Evolutionary conservation across 2,888 invertebrate genomes (phyloP).

Genomic region (Ophion ventricosus): DNA sequence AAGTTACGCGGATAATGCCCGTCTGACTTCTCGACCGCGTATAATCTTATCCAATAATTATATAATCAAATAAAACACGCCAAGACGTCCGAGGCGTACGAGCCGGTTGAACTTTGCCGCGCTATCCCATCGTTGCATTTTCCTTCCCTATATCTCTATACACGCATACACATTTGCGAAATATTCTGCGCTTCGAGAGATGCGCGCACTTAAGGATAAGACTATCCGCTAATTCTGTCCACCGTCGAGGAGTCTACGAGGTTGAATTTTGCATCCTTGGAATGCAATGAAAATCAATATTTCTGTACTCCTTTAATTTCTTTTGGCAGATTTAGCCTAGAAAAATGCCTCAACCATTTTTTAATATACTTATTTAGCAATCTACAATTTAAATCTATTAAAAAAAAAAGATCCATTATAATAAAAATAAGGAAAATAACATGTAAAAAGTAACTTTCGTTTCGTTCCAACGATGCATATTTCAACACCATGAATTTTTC

Average conservation of each 20-base stretch:
- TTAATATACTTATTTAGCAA: too few species aligned
- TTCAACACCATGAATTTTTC: too few species aligned
- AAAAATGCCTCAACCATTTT: too few species aligned
- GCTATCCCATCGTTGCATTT: constrained; percentile 61
- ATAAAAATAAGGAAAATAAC: too few species aligned
- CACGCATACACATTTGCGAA: constrained; percentile 8
- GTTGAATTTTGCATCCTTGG: too few species aligned
- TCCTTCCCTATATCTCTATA: constrained; percentile 1
- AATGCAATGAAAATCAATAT: too few species aligned
- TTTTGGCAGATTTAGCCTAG: too few species aligned
- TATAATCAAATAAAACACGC: constrained; percentile 73
- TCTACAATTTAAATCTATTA: too few species aligned
- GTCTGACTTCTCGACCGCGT: constrained; percentile 55
- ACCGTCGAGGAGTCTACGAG: constrained; percentile 25
- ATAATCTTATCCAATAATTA: constrained; percentile 71
- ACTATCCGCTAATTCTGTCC: constrained; percentile 17
- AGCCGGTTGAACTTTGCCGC: constrained; percentile 69
- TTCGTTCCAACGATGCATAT: too few species aligned
- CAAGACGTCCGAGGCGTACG: constrained; percentile 62
- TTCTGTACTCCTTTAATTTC: too few species aligned
- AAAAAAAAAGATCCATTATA: too few species aligned
- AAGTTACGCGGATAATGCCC: constrained; percentile 65
- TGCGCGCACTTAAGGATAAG: constrained; percentile 11
- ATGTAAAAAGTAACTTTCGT: too few species aligned
- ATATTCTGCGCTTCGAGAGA: constrained; percentile 30